phyloP scores from a whole-genome alignment of 92 coral and sea anemone species.

The Isaurus tuberculatus region DNA sequence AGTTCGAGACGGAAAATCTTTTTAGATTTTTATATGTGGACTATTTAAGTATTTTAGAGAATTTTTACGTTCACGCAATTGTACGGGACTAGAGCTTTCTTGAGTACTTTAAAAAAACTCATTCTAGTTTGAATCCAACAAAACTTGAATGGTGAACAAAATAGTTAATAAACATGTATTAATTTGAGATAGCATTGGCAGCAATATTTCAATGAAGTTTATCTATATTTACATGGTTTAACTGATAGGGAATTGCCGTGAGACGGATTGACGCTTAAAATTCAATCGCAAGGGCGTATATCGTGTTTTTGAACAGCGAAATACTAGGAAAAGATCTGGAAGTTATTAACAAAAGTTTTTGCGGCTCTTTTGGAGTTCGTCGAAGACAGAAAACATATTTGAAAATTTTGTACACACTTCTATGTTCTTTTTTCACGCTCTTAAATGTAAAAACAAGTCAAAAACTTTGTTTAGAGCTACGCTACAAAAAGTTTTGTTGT shows the following conservation, averaged over 20 bases:
- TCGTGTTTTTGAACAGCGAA: too few species aligned
- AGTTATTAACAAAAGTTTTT: too few species aligned
- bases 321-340: background rate
- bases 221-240: constrained; percentile 23
- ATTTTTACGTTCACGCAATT: background rate
- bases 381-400: too few species aligned
- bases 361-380: too few species aligned
- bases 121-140: too few species aligned
- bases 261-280: background rate
- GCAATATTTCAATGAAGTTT: constrained; percentile 1
- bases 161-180: background rate
- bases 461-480: too few species aligned
- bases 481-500: too few species aligned
- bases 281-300: background rate
- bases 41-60: background rate
- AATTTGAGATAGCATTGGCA: background rate
- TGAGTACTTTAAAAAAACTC: background rate
- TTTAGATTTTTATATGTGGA: background rate
- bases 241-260: constrained; percentile 11
- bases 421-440: too few species aligned
- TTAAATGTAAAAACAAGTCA: too few species aligned
- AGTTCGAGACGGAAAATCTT: background rate
- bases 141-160: background rate
- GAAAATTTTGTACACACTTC: too few species aligned
- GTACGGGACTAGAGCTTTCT: background rate